These are phyloP conservation scores for Lutra lutra DNA, from an alignment of 2,797 vertebrate species.

Conservation along the genomic window DNA sequence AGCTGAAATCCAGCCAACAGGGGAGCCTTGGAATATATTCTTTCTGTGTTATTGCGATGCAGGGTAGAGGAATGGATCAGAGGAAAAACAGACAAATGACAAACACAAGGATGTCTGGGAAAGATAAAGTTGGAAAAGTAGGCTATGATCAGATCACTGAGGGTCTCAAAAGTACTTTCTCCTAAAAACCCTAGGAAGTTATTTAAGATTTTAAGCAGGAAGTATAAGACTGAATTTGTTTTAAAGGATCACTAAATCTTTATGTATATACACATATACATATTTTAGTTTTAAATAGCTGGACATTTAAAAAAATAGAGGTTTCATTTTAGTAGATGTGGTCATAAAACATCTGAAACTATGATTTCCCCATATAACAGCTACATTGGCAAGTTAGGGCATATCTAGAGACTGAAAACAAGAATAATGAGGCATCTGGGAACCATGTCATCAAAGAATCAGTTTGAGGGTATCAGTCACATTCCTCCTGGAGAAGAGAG, in stretches of 20 bases:
- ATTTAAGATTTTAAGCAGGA: slow-evolving; percentile 22
- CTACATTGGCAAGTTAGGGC: not conserved
- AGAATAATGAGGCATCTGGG: slow-evolving; percentile 56
- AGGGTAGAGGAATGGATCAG: not conserved
- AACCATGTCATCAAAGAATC: slow-evolving; percentile 43
- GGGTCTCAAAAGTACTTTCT: not conserved
- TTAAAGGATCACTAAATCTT: slow-evolving; percentile 30
- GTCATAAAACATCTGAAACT: slow-evolving; percentile 50
- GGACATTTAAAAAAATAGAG: not conserved
- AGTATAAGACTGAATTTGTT: slow-evolving; percentile 18
- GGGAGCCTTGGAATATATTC: not conserved
- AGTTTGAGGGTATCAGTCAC: slow-evolving; percentile 29
- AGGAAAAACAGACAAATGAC: not conserved
- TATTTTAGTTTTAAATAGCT: not conserved
- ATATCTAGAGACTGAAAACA: not conserved
- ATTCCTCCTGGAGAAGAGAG: slow-evolving; percentile 26
- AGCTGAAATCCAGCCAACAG: not conserved
- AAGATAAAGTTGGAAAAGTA: not conserved
- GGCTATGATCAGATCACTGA: not conserved
- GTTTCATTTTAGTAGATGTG: not conserved
- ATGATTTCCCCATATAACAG: slow-evolving; percentile 29
- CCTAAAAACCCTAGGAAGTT: not conserved
- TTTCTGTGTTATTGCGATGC: not conserved
- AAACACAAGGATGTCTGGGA: not conserved
- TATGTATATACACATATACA: not conserved